Percentiles rank a stretch among this genome's conserved stretches.
Conservation (phyloP, 2,113 vertebrate species). For the Nyctereutes procyonoides region DNA sequence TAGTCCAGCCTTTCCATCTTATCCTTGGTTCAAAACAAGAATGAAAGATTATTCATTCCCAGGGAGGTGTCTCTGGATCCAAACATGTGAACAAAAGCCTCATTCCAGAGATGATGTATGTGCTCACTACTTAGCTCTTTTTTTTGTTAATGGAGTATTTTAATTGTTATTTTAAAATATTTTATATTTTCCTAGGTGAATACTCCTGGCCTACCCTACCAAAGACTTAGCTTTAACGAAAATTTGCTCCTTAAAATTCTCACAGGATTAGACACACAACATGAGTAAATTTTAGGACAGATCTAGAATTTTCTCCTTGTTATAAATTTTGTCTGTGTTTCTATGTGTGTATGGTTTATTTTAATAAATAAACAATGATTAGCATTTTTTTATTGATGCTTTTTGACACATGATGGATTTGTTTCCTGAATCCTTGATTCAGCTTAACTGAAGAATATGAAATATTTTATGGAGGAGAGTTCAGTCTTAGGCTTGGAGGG, state of each 20-base stretch:
- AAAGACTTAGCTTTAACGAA: background rate
- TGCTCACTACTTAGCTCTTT: background rate
- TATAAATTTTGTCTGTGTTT: background rate
- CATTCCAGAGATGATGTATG: background rate
- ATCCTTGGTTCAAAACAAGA: background rate
- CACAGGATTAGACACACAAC: background rate
- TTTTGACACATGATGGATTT: background rate
- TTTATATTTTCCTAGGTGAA: background rate
- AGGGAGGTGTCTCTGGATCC: background rate
- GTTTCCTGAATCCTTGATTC: background rate
- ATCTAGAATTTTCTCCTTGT: background rate
- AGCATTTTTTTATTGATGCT: background rate
- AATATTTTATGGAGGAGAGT: background rate
- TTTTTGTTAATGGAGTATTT: background rate
- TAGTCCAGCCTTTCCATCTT: background rate
- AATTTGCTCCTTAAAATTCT: background rate
- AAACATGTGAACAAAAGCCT: background rate
- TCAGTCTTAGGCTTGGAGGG: background rate
- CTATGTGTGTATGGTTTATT: background rate
- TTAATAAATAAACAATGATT: constrained; percentile 7
- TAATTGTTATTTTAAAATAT: background rate
- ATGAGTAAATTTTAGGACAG: background rate
- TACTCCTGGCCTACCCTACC: background rate
- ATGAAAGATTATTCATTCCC: background rate
- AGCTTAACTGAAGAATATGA: background rate